Conservation (phyloP, 2,797 vertebrate genomes). For the Champsocephalus gunnari region DNA sequence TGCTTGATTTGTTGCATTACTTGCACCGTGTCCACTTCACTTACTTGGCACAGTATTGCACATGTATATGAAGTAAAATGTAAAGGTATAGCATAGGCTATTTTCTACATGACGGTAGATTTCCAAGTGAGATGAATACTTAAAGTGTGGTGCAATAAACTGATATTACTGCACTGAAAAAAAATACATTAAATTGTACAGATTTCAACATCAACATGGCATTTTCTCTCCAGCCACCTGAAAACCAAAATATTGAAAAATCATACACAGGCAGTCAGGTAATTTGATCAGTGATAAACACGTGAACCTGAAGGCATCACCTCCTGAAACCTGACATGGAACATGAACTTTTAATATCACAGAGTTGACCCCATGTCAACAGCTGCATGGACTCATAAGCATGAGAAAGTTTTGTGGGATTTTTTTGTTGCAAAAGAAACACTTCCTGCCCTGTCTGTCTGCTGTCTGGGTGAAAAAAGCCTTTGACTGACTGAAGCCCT, state of each 20-base stretch:
- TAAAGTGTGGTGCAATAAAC: no score
- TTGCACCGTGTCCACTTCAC: neutral
- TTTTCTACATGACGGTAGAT: no score
- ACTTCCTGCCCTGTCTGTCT: constrained; percentile 48
- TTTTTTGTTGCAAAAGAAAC: constrained; percentile 58
- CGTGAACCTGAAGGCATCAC: constrained; percentile 13
- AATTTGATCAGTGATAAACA: neutral
- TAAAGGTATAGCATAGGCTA: no score
- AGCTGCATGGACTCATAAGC: constrained; percentile 29
- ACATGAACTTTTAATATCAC: constrained; percentile 7
- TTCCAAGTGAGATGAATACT: no score
- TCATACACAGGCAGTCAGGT: neutral
- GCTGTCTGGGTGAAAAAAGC: constrained; percentile 51
- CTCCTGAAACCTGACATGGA: constrained; percentile 11
- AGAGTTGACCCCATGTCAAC: constrained; percentile 35
- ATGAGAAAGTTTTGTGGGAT: constrained; percentile 57
- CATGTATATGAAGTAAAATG: no score
- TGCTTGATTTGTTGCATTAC: neutral
- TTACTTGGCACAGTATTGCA: neutral
- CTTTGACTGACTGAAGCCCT: constrained; percentile 65
- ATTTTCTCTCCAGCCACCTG: neutral
- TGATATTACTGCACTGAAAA: no score
- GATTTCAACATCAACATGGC: neutral
- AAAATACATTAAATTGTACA: neutral
- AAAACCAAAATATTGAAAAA: neutral